phyloP scores from a whole-genome alignment of 2,888 invertebrate species.

The Deilephila elpenor region DNA sequence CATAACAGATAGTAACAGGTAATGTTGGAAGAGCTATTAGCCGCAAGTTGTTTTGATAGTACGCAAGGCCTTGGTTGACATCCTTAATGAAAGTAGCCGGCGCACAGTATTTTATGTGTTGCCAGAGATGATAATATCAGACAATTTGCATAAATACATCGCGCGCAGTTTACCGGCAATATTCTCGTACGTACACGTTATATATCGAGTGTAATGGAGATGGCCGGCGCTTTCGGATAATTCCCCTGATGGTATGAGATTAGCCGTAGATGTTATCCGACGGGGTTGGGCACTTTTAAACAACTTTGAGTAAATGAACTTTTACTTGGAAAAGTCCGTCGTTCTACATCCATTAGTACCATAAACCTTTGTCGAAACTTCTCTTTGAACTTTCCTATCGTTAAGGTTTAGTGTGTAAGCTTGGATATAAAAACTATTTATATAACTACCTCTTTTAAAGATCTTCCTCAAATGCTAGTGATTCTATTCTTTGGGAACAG shows the following conservation, averaged over 20 bases:
- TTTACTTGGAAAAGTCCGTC: background rate
- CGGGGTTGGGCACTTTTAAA: constrained; percentile 10
- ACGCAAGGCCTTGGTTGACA: constrained; percentile 38
- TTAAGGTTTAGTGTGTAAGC: background rate
- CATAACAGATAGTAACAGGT: constrained; percentile 45
- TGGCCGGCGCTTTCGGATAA: constrained; percentile 7
- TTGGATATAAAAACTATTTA: background rate
- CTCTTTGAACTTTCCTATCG: background rate
- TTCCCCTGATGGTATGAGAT: constrained; percentile 12
- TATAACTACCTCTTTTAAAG: background rate
- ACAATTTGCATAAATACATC: constrained; percentile 26
- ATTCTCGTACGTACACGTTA: constrained; percentile 8
- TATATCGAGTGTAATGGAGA: constrained; percentile 7
- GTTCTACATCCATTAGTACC: constrained; percentile 2
- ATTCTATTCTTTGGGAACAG: too few relatives aligned
- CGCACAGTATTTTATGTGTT: constrained; percentile 30
- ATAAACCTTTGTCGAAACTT: background rate
- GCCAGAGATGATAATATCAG: constrained; percentile 22
- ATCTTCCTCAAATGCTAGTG: too few relatives aligned
- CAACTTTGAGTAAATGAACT: background rate
- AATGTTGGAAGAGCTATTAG: constrained; percentile 29
- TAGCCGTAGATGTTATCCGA: constrained; percentile 8
- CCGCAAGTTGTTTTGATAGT: constrained; percentile 40
- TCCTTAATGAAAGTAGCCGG: constrained; percentile 33
- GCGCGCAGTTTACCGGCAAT: constrained; percentile 18